Base-by-base conservation (phyloP, 2,888 invertebrate species). In the Megalurothrips usitatus region DNA sequence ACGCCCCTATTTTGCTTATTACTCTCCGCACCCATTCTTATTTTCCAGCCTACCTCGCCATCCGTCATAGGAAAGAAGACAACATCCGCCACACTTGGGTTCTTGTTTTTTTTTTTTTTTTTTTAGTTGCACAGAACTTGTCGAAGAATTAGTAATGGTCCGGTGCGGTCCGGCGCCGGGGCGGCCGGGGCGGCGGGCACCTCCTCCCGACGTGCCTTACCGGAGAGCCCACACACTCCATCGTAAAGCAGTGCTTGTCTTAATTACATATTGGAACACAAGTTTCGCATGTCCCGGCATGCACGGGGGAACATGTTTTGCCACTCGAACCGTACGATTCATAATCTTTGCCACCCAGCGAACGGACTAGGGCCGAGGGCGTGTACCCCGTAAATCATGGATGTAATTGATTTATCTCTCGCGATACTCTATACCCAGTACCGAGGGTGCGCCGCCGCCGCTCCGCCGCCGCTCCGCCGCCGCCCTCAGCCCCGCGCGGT, bases 241-340 rank as follows among this genome's bases (percentile, higher is more conserved):
- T 58, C 58, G 68, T 75, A 75, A 75, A 75, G 68, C 26, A 75
- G 26, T 75, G 23, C 68, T 75, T 75, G 68, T 75, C 68, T 75
- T 75, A 75, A 75, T 75, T 75, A 75, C 68, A 75, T 75, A 75
- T 75, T 75, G 68, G 68, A 75, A 75, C 68, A 75, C 68, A 75
- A 75, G 68, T 75, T 75, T 75, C 68, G 68, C 68, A 75, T 75
- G 68, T 75, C 23, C 68, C 23, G 26, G 26, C 68, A 10, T 9
- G 68, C 23, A n/a, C 68, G 26, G 23, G 58, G 58, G 58, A 75
- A 75, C 68, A 75, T 75, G 68, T 75, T 75, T 75, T 75, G 68
- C 68, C 68, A 75, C 68, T 75, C 26, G 68, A 75, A 75, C 68
- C 23, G 26, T 75, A 26, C 68, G 68, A 75, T 75, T 75, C 68